phyloP scores from a whole-genome alignment of 2,888 invertebrate species.

The Litoditis marina region DNA sequence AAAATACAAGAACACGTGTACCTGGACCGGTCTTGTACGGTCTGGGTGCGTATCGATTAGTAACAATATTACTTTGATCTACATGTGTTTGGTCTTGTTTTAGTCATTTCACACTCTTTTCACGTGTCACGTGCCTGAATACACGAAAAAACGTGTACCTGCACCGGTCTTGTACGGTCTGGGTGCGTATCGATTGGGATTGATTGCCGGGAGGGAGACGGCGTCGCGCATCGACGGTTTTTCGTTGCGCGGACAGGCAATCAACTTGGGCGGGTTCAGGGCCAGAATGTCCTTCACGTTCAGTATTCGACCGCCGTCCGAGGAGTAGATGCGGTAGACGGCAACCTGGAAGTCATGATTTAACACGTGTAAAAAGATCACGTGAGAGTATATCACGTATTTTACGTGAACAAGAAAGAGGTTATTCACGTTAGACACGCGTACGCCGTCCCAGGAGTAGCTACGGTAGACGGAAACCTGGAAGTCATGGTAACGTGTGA shows the following conservation, averaged over 20 bases:
- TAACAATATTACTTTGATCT: no score
- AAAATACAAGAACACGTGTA: background rate
- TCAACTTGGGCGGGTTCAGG: constrained; percentile 34
- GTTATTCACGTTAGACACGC: constrained; percentile 39
- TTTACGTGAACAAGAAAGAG: no score
- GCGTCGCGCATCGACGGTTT: constrained; percentile 28
- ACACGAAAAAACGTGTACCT: background rate
- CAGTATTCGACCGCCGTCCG: constrained; percentile 42
- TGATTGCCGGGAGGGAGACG: constrained; percentile 30
- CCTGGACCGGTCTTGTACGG: no score
- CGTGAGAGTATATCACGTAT: background rate
- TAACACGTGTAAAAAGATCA: background rate
- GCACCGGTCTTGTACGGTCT: constrained; percentile 18
- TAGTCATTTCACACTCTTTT: no score
- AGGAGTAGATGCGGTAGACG: constrained; percentile 50
- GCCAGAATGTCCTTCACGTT: constrained; percentile 43
- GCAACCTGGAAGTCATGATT: constrained; percentile 28
- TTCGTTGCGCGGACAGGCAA: constrained; percentile 56
- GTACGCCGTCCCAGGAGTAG: constrained; percentile 48
- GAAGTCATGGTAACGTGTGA: no score
- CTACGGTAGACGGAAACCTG: constrained; percentile 51
- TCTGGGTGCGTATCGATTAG: no score
- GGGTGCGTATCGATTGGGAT: constrained; percentile 28
- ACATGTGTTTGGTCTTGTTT: no score
- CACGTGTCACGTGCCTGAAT: no score